Base-by-base conservation (phyloP, 2,113 vertebrate species). In the Calyptomena viridis region DNA sequence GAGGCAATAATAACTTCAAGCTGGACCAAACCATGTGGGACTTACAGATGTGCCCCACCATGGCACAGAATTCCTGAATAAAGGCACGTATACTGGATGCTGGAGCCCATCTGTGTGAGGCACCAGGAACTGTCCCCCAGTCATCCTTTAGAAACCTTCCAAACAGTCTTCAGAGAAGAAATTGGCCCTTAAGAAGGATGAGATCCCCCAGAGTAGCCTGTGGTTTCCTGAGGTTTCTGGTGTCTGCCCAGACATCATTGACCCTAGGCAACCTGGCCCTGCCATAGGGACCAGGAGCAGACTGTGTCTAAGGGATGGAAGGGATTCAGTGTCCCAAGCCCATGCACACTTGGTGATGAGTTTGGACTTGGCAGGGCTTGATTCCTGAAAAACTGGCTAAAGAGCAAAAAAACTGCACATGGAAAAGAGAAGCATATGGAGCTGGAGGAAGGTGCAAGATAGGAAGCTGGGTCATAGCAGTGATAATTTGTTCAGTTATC, bases 371-470 rank as follows among this genome's bases (percentile, higher is more conserved):
- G 79, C 60, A 59, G 59, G 77, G 69, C 44, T 75, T n/a, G 46
- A 30, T 77, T 46, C 46, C 21, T 63, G 46, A 88, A 86, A 69
- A 96, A 22, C 50, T 74, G 79, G 62, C 69, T 85, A 56, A 87
- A 93, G 74, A 91, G 74, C 85, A 90, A 66, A 40, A 59, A 87
- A 72, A 14, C 37, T 79, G 33, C 18, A 40, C 71, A 37, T 42
- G 90, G 66, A 53, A 67, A 85, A 80, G n/a, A 73, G 55, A 91
- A 94, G 56, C 69, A 72, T 37, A 68, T 12, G 71, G 87, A 95
- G 58, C 67, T 73, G 96, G 58, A 83, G 76, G 77, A 87, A 84
- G 89, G 81, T 94, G 93, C 84, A 93, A 67, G 69, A 63, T 59
- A 47, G 73, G 81, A 78, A 89, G 80, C 60, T 89, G 87, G 58